Base-by-base conservation (phyloP, 2,888 invertebrate genomes). In the Nasonia oneida region DNA sequence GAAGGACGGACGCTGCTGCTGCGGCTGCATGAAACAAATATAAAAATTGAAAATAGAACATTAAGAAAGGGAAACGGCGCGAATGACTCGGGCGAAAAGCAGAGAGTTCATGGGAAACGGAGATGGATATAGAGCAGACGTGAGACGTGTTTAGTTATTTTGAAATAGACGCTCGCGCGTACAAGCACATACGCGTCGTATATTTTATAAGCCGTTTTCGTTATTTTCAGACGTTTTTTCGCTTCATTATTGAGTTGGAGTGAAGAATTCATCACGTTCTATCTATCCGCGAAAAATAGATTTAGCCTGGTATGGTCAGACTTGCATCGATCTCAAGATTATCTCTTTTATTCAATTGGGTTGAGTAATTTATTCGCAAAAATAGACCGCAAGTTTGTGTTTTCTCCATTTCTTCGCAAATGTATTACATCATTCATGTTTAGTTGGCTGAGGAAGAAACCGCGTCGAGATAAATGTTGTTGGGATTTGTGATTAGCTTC, bases 1-100 rank as follows among this genome's bases (percentile, higher is more conserved):
- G 42, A 23, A 83, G 14, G 10, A 75, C 50, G 15, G 50, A 12
- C 57, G 57, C 57, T 61, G n/a, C 57, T 61, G n/a, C 6, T 2
- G 5, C 15, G 33, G 37, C 23, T 67, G 50, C 39, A 74, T 61
- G 78, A 74, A 74, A 67, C 53, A 77, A 77, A 77, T 85, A 85
- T 84, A 77, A 85, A 37, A 77, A 77, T 78, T 37, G 64, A 42
- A 85, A 85, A 85, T 82, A 85, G 74, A 82, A 74, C 74, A 74
- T 82, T 78, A 47, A 53, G 10, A 74, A 18, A n/a, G 47, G 53
- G 74, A 79, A 67, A 73, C 71, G 18, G 71, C 42, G 75, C 39
- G 61, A 33, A n/a, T 18, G 23, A 74, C 67, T 71, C 33, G 37
- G 39, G 39, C 23, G 47, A 81, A 70, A 76, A 53, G 39, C 18